These are phyloP conservation scores for Muscicapa striata DNA, from an alignment of 2,797 vertebrate species.

Conservation along the genomic window DNA sequence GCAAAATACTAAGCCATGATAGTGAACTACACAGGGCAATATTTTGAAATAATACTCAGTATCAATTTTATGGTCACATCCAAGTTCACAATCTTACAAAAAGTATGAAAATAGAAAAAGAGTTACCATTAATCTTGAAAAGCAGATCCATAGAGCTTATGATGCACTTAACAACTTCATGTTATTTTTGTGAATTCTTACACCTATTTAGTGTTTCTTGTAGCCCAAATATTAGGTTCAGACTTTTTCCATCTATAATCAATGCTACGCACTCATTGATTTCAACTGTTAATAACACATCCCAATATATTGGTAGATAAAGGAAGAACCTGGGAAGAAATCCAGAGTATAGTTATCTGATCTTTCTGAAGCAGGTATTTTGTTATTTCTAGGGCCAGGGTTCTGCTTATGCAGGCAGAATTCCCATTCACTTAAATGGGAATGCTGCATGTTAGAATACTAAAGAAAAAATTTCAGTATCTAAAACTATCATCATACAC, in stretches of 20 bases:
- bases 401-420: slow-evolving; percentile 25
- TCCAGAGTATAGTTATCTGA: slow-evolving; percentile 21
- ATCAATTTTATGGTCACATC: neutral
- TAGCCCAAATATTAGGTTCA: slow-evolving; percentile 42
- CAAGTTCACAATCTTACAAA: neutral
- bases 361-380: slow-evolving; percentile 15
- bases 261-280: neutral
- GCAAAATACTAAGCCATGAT: neutral
- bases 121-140: neutral
- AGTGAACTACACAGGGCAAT: neutral
- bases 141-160: neutral
- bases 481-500: neutral
- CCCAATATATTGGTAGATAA: slow-evolving; percentile 38
- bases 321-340: slow-evolving; percentile 45
- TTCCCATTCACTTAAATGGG: neutral
- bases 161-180: neutral
- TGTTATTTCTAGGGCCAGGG: neutral
- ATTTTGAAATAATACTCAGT: slow-evolving; percentile 39
- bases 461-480: neutral
- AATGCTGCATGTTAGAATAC: neutral
- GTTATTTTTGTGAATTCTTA: neutral
- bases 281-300: slow-evolving; percentile 40
- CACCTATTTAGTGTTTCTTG: neutral
- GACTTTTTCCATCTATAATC: neutral
- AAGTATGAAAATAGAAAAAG: rapidly evolving